These are phyloP conservation scores for Phthorimaea operculella DNA, from an alignment of 1,140 invertebrate species.

Conservation along the genomic window DNA sequence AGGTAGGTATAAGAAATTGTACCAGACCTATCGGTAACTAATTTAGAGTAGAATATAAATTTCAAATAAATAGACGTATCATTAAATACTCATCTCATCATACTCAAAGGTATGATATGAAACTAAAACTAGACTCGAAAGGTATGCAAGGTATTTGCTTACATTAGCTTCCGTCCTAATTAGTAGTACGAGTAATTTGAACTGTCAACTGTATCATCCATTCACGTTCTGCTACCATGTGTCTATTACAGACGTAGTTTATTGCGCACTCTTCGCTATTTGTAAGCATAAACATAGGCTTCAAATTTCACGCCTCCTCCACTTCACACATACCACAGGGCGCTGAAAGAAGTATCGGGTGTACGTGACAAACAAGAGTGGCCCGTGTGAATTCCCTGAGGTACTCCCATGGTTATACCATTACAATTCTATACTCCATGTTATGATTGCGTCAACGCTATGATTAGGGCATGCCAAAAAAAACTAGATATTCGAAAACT, in stretches of 20 bases:
- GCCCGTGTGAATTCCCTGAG: constrained; percentile 33
- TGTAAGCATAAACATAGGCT: constrained; percentile 26
- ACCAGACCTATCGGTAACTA: too few relatives aligned
- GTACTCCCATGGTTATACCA: constrained; percentile 24
- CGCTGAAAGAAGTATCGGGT: constrained; percentile 22
- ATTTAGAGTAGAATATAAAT: too few relatives aligned
- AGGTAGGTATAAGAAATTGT: too few relatives aligned
- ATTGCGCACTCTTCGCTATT: not conserved
- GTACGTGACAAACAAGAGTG: constrained; percentile 26
- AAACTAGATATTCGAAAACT: too few relatives aligned
- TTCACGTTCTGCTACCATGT: constrained; percentile 23
- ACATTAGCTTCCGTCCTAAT: not conserved
- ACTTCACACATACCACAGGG: constrained; percentile 27
- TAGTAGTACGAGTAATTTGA: not conserved
- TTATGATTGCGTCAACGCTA: not conserved
- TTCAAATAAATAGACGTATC: too few relatives aligned
- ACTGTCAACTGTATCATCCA: constrained; percentile 8
- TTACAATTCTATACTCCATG: constrained; percentile 19
- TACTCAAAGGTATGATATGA: too few relatives aligned
- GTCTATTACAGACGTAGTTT: constrained; percentile 5
- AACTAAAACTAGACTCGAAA: too few relatives aligned
- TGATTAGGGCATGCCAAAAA: too few relatives aligned
- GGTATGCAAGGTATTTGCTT: not conserved
- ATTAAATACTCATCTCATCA: too few relatives aligned
- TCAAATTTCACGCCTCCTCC: constrained; percentile 38